phyloP scores from a whole-genome alignment of 2,797 vertebrate genomes.

The Gallinago nigripennis region DNA sequence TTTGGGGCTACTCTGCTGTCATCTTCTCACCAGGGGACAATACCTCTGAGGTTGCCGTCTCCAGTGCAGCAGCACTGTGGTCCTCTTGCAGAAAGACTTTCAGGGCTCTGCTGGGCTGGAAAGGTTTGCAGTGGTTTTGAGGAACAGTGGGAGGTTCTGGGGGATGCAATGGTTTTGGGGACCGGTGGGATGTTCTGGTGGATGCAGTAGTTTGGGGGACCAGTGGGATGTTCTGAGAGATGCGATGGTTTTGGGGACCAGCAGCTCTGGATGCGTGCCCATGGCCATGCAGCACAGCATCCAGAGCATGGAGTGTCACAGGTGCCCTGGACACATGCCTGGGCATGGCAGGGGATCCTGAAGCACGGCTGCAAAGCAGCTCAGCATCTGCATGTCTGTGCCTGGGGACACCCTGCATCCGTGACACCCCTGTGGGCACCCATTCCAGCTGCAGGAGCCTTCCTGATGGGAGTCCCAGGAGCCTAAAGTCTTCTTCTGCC shows the following conservation, averaged over 20 bases:
- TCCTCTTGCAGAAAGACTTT: not conserved
- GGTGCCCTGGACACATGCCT: fast-evolving
- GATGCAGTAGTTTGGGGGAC: not conserved
- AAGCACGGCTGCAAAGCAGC: not conserved
- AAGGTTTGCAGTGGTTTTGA: not conserved
- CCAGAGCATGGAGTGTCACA: not conserved
- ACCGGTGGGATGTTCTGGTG: too few species aligned
- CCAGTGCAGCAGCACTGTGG: not conserved
- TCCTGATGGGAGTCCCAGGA: not conserved
- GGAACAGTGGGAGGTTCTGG: fast-evolving
- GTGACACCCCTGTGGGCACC: not conserved
- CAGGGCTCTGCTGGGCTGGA: not conserved
- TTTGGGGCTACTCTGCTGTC: not conserved
- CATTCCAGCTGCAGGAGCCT: not conserved
- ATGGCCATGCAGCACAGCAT: fast-evolving
- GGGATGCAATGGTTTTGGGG: not conserved
- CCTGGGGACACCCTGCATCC: not conserved
- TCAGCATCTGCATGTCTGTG: not conserved
- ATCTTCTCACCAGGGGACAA: not conserved
- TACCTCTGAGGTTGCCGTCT: too few species aligned
- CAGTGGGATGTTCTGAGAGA: fast-evolving
- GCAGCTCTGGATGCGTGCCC: not conserved
- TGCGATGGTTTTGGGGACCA: not conserved
- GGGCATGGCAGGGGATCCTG: not conserved
- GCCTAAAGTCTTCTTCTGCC: not conserved